These are phyloP conservation scores for Conomelus anceps DNA, from an alignment of 2,888 invertebrate genomes.

Conservation along the genomic window DNA sequence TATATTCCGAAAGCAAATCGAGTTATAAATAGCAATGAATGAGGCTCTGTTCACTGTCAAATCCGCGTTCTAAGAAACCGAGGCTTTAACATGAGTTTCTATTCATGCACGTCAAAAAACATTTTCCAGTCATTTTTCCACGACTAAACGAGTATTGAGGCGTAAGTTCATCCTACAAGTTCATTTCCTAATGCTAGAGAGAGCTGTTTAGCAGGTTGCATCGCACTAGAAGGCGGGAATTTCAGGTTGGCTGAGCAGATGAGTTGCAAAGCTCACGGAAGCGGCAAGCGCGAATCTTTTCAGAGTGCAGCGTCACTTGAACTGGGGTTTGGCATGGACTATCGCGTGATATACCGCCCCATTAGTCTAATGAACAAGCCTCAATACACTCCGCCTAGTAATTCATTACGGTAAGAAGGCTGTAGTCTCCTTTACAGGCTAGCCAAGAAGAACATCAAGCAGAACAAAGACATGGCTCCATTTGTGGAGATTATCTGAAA, in stretches of 20 bases:
- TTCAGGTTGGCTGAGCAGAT: neutral
- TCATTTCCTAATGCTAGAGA: too few relatives aligned
- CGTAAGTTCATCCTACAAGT: neutral
- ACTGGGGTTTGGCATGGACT: neutral
- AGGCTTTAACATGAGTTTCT: too few relatives aligned
- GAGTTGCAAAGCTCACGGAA: neutral
- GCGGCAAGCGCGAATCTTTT: neutral
- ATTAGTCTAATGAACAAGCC: constrained; percentile 15
- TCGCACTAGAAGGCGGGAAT: neutral
- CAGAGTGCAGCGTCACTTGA: neutral
- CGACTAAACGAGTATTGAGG: too few relatives aligned
- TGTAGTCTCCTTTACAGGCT: neutral
- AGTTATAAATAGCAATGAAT: too few relatives aligned
- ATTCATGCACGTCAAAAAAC: too few relatives aligned
- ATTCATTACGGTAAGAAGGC: constrained; percentile 13
- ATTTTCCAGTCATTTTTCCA: too few relatives aligned
- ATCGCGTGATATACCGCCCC: constrained; percentile 11
- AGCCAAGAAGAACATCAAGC: neutral
- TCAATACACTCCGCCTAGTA: constrained; percentile 10
- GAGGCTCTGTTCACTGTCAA: too few relatives aligned
- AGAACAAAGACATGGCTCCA: neutral
- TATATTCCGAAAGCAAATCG: too few relatives aligned
- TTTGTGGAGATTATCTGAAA: neutral
- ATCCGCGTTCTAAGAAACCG: too few relatives aligned
- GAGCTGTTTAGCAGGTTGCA: neutral